Conservation (phyloP, 2,888 invertebrate genomes). For the Syritta pipiens region DNA sequence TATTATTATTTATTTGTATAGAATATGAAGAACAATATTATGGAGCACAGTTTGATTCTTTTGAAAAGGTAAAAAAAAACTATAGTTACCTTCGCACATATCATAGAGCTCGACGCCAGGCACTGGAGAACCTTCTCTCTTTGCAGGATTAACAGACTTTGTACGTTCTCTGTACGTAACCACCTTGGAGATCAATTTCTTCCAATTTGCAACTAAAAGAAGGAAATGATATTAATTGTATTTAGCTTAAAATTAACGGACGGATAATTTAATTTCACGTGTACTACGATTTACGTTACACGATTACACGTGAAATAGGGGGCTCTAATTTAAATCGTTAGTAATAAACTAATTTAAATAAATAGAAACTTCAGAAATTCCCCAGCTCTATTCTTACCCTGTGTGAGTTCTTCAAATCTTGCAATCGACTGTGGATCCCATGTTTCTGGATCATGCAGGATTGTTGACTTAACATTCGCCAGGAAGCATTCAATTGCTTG, state of each 20-base stretch:
- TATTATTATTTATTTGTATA: not conserved
- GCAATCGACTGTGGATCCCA: constrained; percentile 85
- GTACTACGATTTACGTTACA: too few species aligned
- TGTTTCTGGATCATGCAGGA: constrained; percentile 78
- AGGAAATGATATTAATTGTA: too few species aligned
- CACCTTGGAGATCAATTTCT: constrained; percentile 87
- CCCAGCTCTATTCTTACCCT: constrained; percentile 80
- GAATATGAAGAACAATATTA: not conserved
- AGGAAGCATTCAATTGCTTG: constrained; percentile 94
- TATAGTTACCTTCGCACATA: constrained; percentile 82
- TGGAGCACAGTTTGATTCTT: not conserved
- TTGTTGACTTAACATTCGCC: constrained; percentile 84
- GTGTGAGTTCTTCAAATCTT: constrained; percentile 85
- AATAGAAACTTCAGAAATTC: too few species aligned
- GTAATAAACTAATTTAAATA: too few species aligned
- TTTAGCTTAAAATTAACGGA: not conserved
- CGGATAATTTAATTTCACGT: not conserved
- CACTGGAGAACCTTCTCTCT: constrained; percentile 85
- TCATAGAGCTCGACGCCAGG: constrained; percentile 89
- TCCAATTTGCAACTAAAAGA: constrained; percentile 87
- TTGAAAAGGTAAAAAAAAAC: not conserved
- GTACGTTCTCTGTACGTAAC: constrained; percentile 85
- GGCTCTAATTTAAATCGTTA: too few species aligned
- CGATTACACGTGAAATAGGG: too few species aligned
- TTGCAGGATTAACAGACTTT: constrained; percentile 72